Evolutionary conservation across 2,888 invertebrate species (phyloP).

Genomic region (Tetragonula carbonaria): DNA sequence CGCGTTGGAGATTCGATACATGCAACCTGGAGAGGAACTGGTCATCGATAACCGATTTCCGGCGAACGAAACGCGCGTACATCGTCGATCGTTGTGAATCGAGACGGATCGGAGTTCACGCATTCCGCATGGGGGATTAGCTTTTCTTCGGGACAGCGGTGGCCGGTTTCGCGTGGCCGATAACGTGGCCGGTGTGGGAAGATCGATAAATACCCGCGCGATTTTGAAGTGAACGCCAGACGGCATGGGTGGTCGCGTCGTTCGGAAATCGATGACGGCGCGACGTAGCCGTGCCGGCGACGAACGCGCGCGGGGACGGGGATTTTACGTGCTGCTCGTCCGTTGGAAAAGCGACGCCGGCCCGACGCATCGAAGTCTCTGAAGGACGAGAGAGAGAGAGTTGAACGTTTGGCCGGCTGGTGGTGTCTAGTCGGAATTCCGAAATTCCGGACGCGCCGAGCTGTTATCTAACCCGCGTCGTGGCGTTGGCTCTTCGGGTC

Average conservation of each 20-base stretch:
- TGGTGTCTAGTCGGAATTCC: constrained; percentile 20
- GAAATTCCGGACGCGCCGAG: constrained; percentile 62
- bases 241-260: constrained; percentile 5
- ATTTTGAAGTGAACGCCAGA: neutral
- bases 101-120: constrained; percentile 46
- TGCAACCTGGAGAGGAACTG: constrained; percentile 25
- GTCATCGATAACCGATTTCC: constrained; percentile 58
- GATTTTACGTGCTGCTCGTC: neutral
- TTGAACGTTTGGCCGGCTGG: constrained; percentile 17
- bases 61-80: constrained; percentile 47
- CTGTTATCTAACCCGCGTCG: constrained; percentile 60
- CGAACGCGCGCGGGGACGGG: neutral
- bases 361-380: constrained; percentile 50
- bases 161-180: constrained; percentile 68
- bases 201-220: constrained; percentile 56
- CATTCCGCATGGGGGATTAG: constrained; percentile 62
- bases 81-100: constrained; percentile 44
- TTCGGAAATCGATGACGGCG: constrained; percentile 37
- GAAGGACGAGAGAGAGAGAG: constrained; percentile 27
- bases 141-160: constrained; percentile 56
- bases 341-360: constrained; percentile 7
- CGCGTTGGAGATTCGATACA: constrained; percentile 23
- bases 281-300: neutral
- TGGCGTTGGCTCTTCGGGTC: neutral
- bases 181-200: constrained; percentile 1